Evolutionary conservation across 1,140 invertebrate genomes (phyloP).

Genomic region (Diprion similis): DNA sequence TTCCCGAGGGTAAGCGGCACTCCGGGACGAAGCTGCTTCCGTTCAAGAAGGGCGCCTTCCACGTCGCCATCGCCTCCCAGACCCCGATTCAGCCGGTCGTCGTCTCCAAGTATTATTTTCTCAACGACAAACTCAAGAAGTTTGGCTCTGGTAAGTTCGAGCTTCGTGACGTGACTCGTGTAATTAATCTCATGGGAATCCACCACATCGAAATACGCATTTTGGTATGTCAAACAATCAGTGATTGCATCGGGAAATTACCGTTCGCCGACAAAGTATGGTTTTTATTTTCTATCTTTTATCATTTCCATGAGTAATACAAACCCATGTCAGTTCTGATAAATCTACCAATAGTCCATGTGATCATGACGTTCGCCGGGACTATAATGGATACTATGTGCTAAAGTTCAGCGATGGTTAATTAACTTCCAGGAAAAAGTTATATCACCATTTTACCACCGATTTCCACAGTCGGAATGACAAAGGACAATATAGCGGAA

Average conservation of each 20-base stretch:
- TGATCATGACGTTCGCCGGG: neutral
- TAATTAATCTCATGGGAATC: neutral
- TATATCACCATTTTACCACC: slow-evolving; percentile 76
- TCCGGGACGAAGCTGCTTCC: slow-evolving; percentile 72
- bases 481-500: slow-evolving; percentile 68
- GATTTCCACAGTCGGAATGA: slow-evolving; percentile 70
- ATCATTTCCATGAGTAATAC: too few species aligned
- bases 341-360: neutral
- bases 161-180: neutral
- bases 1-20: slow-evolving; percentile 81
- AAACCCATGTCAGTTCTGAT: too few species aligned
- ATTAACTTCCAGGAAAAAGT: slow-evolving; percentile 64
- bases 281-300: too few species aligned
- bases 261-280: too few species aligned
- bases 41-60: slow-evolving; percentile 94
- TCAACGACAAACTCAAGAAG: slow-evolving; percentile 74
- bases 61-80: slow-evolving; percentile 84
- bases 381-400: neutral
- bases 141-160: slow-evolving; percentile 74
- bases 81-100: slow-evolving; percentile 88
- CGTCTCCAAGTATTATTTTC: slow-evolving; percentile 87
- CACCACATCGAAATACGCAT: neutral
- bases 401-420: neutral
- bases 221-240: neutral
- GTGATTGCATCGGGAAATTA: neutral